Conservation (phyloP, 2,113 vertebrate genomes). For the Epinephelus moara region DNA sequence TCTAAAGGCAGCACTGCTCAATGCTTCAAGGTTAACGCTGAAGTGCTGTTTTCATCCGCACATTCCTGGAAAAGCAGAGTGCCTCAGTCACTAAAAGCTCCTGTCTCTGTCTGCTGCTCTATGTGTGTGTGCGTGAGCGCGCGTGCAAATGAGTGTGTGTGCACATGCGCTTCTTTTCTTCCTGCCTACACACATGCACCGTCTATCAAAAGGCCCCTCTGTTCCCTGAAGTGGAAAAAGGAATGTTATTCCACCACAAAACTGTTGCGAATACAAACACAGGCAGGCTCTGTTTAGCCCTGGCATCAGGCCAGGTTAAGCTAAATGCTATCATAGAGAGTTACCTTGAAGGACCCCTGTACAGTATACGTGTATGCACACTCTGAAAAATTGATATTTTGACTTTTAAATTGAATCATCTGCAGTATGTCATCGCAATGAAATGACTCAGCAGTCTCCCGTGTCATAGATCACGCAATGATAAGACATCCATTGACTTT, state of each 20-base stretch:
- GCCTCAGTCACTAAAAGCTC: conserved; percentile 73
- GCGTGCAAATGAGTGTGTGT: neutral
- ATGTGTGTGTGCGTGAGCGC: conserved; percentile 1
- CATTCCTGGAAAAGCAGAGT: conserved; percentile 65
- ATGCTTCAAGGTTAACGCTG: conserved; percentile 80
- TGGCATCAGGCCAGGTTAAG: neutral
- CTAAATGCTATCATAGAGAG: conserved; percentile 16
- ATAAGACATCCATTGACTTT: conserved; percentile 8
- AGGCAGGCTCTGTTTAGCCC: conserved; percentile 31
- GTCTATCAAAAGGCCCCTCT: conserved; percentile 57
- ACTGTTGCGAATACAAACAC: conserved; percentile 53
- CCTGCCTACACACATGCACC: conserved; percentile 40
- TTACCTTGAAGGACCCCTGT: conserved; percentile 35
- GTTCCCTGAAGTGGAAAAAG: conserved; percentile 59
- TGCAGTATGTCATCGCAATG: neutral
- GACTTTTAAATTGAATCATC: conserved; percentile 11
- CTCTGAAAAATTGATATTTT: neutral
- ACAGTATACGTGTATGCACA: neutral
- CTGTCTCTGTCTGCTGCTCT: conserved; percentile 41
- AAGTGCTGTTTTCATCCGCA: conserved; percentile 74
- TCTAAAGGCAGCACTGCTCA: conserved; percentile 68
- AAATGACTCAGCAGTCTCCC: conserved; percentile 19
- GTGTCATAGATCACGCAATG: conserved; percentile 41
- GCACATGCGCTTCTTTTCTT: conserved; percentile 9
- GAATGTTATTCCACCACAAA: conserved; percentile 49